Conservation (phyloP, 2,888 invertebrate genomes). For the Apodemia hepburni region DNA sequence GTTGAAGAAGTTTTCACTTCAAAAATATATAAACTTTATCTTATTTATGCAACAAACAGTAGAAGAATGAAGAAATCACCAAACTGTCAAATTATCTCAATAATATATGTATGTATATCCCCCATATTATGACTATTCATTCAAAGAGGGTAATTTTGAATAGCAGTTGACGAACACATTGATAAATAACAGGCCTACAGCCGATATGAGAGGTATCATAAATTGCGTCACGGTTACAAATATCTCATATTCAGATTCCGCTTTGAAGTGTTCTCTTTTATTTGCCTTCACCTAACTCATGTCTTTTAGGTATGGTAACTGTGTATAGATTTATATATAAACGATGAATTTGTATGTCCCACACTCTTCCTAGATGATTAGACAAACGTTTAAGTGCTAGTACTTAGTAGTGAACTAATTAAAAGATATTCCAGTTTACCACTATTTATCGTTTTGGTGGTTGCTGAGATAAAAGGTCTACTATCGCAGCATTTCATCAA, state of each 20-base stretch:
- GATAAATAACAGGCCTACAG: constrained; percentile 15
- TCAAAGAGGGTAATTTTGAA: constrained; percentile 15
- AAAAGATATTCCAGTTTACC: too few relatives aligned
- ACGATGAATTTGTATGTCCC: too few relatives aligned
- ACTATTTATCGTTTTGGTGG: too few relatives aligned
- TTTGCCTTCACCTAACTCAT: neutral
- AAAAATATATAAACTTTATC: neutral
- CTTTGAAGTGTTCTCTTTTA: constrained; percentile 14
- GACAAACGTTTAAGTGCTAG: too few relatives aligned
- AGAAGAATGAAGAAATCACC: neutral
- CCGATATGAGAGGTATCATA: constrained; percentile 7
- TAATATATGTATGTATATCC: neutral
- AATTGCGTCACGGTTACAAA: constrained; percentile 8
- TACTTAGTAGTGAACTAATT: too few relatives aligned
- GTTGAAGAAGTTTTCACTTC: too few relatives aligned
- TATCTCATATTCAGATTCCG: constrained; percentile 12
- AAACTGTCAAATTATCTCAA: constrained; percentile 1
- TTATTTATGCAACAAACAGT: neutral
- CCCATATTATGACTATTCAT: neutral
- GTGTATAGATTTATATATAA: neutral
- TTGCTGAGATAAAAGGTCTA: too few relatives aligned
- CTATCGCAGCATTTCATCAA: too few relatives aligned
- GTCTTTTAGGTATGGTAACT: neutral
- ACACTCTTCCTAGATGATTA: too few relatives aligned
- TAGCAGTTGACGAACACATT: constrained; percentile 15